Evolutionary conservation across 1,140 invertebrate genomes (phyloP).

Genomic region (Phortica variegata): DNA sequence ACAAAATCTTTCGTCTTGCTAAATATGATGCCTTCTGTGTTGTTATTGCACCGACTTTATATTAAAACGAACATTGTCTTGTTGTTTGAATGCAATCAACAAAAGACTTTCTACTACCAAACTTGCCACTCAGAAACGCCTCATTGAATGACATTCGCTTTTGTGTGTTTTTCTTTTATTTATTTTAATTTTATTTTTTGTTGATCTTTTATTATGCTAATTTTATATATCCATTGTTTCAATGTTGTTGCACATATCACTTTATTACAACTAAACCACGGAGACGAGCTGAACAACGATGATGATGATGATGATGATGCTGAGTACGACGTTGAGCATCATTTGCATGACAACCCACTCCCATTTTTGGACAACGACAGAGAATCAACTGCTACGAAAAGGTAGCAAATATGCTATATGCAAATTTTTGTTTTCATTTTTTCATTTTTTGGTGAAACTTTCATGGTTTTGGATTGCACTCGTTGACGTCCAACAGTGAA

Average conservation of each 20-base stretch:
- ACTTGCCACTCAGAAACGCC: too few relatives aligned
- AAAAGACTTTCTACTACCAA: too few relatives aligned
- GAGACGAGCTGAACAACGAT: slow-evolving; percentile 6
- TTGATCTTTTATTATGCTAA: slow-evolving; percentile 55
- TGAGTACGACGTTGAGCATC: slow-evolving; percentile 16
- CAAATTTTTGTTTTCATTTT: slow-evolving; percentile 29
- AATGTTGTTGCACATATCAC: slow-evolving; percentile 38
- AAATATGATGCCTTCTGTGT: too few relatives aligned
- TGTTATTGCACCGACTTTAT: too few relatives aligned
- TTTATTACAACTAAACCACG: slow-evolving; percentile 33
- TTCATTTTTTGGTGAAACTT: slow-evolving; percentile 21
- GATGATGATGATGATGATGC: slow-evolving; percentile 22
- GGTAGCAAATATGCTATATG: slow-evolving; percentile 38
- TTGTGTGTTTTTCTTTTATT: too few relatives aligned
- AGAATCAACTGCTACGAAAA: slow-evolving; percentile 7
- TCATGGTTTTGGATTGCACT: too few relatives aligned
- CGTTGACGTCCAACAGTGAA: background rate
- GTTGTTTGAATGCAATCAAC: too few relatives aligned
- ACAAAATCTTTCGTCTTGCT: too few relatives aligned
- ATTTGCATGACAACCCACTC: slow-evolving; percentile 39
- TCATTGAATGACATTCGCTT: too few relatives aligned
- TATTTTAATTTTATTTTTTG: too few relatives aligned
- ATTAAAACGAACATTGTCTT: too few relatives aligned
- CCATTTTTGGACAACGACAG: slow-evolving; percentile 43
- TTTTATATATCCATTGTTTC: slow-evolving; percentile 49